phyloP scores from a whole-genome alignment of 2,888 invertebrate species.

The Sturmia bella region DNA sequence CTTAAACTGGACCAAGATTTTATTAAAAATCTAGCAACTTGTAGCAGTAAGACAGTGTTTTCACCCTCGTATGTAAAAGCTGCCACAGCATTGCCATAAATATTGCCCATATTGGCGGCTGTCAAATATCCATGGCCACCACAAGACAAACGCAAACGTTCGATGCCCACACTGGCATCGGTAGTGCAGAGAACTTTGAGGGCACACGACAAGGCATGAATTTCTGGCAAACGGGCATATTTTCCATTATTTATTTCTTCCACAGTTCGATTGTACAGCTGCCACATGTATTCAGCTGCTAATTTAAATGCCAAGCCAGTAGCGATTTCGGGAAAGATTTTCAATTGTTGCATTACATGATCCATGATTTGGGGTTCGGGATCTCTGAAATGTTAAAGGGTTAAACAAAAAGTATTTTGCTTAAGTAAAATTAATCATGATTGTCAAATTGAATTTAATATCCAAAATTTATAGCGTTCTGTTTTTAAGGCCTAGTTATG shows the following conservation, averaged over 20 bases:
- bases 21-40: constrained; percentile 92
- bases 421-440: too few species aligned
- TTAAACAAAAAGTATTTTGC: background rate
- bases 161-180: constrained; percentile 88
- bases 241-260: constrained; percentile 89
- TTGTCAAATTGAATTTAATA: too few species aligned
- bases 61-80: constrained; percentile 97
- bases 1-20: constrained; percentile 88
- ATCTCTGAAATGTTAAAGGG: constrained; percentile 83
- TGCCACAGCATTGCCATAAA: constrained; percentile 91
- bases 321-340: constrained; percentile 91
- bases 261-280: constrained; percentile 88
- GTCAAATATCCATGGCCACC: constrained; percentile 98
- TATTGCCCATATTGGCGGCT: constrained; percentile 90
- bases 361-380: constrained; percentile 94
- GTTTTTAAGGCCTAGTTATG: too few species aligned
- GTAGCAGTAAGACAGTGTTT: constrained; percentile 94
- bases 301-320: constrained; percentile 89
- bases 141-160: constrained; percentile 93
- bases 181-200: constrained; percentile 92
- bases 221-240: constrained; percentile 89
- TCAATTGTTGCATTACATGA: constrained; percentile 95
- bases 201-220: constrained; percentile 93
- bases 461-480: too few species aligned
- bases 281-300: constrained; percentile 86